Evolutionary conservation across 2,888 invertebrate genomes (phyloP).

Genomic region (Cephus spinipes): DNA sequence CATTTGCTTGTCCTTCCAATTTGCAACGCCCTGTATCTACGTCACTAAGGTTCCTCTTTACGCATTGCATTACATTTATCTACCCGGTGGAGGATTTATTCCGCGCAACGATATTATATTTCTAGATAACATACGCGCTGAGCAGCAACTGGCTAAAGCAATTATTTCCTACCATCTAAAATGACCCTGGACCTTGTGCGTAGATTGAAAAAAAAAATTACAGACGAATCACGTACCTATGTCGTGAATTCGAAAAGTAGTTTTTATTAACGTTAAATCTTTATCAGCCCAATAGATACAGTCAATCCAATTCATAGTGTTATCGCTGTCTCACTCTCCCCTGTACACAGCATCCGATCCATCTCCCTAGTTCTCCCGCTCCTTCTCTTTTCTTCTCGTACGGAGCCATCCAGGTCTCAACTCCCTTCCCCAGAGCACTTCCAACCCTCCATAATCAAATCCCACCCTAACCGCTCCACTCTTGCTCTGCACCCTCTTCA

Average conservation of each 20-base stretch:
- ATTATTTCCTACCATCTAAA: not conserved
- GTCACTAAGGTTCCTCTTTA: not conserved
- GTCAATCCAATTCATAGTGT: not conserved
- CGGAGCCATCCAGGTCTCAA: conserved; percentile 16
- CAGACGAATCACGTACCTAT: not conserved
- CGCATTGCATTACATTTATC: not conserved
- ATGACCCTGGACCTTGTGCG: not conserved
- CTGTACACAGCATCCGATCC: not conserved
- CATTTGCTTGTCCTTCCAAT: not conserved
- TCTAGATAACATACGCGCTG: not conserved
- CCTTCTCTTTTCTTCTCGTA: conserved; percentile 24
- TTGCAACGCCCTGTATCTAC: not conserved
- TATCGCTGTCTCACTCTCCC: not conserved
- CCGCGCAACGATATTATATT: not conserved
- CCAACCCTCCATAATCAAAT: conserved; percentile 64
- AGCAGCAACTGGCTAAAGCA: not conserved
- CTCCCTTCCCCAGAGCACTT: conserved; percentile 37
- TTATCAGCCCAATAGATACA: not conserved
- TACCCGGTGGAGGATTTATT: not conserved
- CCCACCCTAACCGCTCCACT: conserved; percentile 59
- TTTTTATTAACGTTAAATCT: not conserved
- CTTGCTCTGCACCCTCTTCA: conserved; percentile 56
- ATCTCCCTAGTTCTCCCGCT: conserved; percentile 2
- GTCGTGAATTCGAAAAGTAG: not conserved
- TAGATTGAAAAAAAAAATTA: not conserved